Base-by-base conservation (phyloP, 2,888 invertebrate genomes). In the Agrotis ipsilon region DNA sequence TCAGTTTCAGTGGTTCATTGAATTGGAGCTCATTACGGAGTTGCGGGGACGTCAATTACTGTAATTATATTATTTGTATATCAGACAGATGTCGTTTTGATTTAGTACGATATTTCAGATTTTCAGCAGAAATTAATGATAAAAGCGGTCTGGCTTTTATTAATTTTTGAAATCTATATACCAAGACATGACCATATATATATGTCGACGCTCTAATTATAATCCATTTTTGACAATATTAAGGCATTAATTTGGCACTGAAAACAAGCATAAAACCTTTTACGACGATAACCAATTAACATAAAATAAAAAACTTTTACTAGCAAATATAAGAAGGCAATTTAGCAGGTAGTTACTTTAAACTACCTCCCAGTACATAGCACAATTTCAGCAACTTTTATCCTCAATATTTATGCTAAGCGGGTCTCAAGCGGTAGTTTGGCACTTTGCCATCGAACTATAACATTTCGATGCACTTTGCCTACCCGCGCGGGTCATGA, bases 401-500 rank as follows among this genome's bases (percentile, higher is more conserved):
- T 46, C 9, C 46, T 19, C 19, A 64, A 78, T 80, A 65, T 62
- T 62, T 69, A 69, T 69, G 62, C 43, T 65, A 55, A 65, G 55
- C 62, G 45, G 21, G n/a, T 51, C 57, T 48, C 74, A 14, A 59
- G 62, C 13, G 27, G 27, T 55, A 59, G 58, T 69, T 69, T 74
- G 78, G 78, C 80, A 63, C 49, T 79, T 51, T 62, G 68, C 80
- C 77, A 74, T 24, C 39, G n/a, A 68, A 64, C 45, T 46, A 27
- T 73, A 27, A 65, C 45, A 64, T 68, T 64, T 68, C 27, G 57
- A 68, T 79, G 77, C 75, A 79, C 58, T 74, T 48, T 51, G 57
- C 68, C 46, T 49, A 21, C 60, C 74, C 14, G 39, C 14, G 16
- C 19, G n/a, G 21, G 21, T 69, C 32, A 24, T 59, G 51, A 75